Evolutionary conservation across 2,797 vertebrate genomes (phyloP).

Genomic region (Crypturellus tataupa): DNA sequence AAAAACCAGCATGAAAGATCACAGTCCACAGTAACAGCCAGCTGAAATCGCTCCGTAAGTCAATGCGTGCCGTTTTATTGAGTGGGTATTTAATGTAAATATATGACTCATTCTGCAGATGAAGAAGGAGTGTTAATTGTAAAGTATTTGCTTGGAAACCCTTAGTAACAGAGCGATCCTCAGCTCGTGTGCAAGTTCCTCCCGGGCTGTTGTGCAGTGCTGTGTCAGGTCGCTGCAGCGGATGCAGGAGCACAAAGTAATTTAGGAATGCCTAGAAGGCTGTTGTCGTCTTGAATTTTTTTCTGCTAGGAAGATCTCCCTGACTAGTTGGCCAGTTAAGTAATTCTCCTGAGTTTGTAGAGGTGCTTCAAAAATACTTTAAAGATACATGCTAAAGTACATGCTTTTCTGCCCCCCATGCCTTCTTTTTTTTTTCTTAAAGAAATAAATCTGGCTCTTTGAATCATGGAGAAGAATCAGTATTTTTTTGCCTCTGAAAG

Average conservation of each 20-base stretch:
- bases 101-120: neutral
- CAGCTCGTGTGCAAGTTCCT: neutral
- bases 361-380: neutral
- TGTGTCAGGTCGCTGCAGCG: neutral
- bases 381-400: neutral
- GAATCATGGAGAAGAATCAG: neutral
- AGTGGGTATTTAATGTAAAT: neutral
- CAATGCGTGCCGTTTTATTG: neutral
- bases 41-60: neutral
- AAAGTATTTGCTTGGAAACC: slow-evolving; percentile 10
- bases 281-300: neutral
- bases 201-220: neutral
- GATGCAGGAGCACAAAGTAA: neutral
- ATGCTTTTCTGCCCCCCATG: no score
- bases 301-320: neutral
- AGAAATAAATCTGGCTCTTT: neutral
- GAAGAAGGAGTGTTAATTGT: neutral
- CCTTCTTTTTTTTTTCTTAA: neutral
- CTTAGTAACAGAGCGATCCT: neutral
- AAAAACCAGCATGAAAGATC: neutral
- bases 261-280: neutral
- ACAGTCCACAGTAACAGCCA: neutral
- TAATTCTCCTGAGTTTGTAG: slow-evolving; percentile 23
- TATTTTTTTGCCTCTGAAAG: neutral
- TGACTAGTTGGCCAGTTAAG: neutral